Evolutionary conservation across 2,888 invertebrate genomes (phyloP), one percentile per base, ranked within the genome.

Genomic region (Scotopteryx bipunctaria): DNA sequence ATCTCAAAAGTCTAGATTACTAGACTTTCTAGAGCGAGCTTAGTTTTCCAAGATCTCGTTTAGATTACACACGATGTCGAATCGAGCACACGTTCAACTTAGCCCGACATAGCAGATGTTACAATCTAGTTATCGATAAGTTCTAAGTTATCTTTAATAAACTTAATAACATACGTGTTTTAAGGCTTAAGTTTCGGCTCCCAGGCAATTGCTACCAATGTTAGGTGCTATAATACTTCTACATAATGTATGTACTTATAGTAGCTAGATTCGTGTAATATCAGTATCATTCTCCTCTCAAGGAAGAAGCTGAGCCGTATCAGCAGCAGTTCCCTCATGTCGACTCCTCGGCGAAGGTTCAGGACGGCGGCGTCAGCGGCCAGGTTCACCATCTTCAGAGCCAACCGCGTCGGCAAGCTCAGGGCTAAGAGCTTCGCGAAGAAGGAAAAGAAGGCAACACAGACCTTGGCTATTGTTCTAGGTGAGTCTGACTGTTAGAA

Each of bases 381-480:
- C 41, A 92, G 97, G 76, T 97, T 97, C 88, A 97, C 97, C 67
- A 96, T 97, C 79, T 97, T 97, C 91, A 95, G 97, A 78, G 96
- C 96, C 54, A 97, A 97, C 91, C 96, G 97, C 76, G 97, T 96
- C 42, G 96, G 97, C 71, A 98, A 98, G 85, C 95, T 98, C 82
- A 91, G 97, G 29, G 97, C 98, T 75, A 98, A 97, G 80, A 96
- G 96, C 11, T 96, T 97, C 16, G 97, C 97, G 27, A 97, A 96
- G 84, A 97, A 97, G 73, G 99, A 99, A 83, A 94, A 98, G 64
- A 98, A 99, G 83, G 99, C 99, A 9, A 99, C 99, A 14, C 99
- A 99, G 91, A 99, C 99, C 0, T 91, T 99, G 62, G 99, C 99
- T 60, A 99, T 99, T 78, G 99, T 99, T 53, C 92, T 99, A 78